Conservation (phyloP, 2,888 invertebrate species). For the Leptogaster cylindrica region DNA sequence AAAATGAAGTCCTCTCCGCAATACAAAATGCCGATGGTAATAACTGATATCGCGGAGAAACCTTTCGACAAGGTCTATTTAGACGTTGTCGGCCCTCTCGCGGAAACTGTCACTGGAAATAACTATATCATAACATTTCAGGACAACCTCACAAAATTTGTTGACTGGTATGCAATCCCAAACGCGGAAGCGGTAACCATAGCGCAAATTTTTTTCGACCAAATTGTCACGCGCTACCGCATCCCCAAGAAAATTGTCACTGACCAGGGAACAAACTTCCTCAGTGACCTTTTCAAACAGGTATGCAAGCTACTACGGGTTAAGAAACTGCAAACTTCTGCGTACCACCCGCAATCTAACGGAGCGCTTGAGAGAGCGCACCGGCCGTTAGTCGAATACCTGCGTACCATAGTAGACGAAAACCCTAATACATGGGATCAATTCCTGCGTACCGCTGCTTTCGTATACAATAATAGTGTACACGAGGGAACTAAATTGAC, state of each 20-base stretch:
- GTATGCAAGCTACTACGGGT: too few relatives aligned
- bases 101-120: slow-evolving; percentile 6
- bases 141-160: slow-evolving; percentile 39
- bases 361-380: slow-evolving; percentile 35
- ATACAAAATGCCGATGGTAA: too few relatives aligned
- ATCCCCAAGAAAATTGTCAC: neutral
- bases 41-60: neutral
- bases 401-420: slow-evolving; percentile 24
- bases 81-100: neutral
- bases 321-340: neutral
- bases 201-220: slow-evolving; percentile 29
- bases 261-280: neutral
- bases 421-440: slow-evolving; percentile 43
- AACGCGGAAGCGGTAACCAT: slow-evolving; percentile 39
- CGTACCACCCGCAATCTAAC: too few relatives aligned
- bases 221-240: slow-evolving; percentile 15
- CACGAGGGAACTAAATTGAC: slow-evolving; percentile 35
- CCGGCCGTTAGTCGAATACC: slow-evolving; percentile 34
- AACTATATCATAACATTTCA: slow-evolving; percentile 43
- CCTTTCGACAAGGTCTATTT: neutral
- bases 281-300: too few relatives aligned
- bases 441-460: slow-evolving; percentile 31
- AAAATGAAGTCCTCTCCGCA: too few relatives aligned
- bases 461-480: slow-evolving; percentile 32
- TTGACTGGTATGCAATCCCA: slow-evolving; percentile 24